Evolutionary conservation across 2,113 vertebrate genomes (phyloP).

Genomic region (Lathamus discolor): DNA sequence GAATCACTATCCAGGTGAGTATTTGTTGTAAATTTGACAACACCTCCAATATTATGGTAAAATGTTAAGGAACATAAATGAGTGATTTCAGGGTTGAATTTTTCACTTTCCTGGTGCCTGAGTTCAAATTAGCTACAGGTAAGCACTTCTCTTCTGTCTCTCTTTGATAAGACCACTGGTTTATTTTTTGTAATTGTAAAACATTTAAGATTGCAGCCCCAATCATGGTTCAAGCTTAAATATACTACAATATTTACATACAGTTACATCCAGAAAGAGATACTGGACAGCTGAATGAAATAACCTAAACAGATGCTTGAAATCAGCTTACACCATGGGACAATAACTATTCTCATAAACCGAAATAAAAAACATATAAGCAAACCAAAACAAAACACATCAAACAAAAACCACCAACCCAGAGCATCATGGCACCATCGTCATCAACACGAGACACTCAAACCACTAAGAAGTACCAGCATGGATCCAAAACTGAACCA

Average conservation of each 20-base stretch:
- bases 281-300: not conserved
- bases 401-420: not conserved
- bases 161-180: not conserved
- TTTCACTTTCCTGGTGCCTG: not conserved
- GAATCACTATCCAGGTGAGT: not conserved
- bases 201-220: not conserved
- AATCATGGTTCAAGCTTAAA: not conserved
- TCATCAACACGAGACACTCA: not conserved
- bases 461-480: not conserved
- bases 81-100: not conserved
- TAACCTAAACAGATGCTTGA: not conserved
- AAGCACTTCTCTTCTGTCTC: not conserved
- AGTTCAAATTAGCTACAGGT: not conserved
- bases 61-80: not conserved
- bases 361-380: fast-evolving
- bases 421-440: not conserved
- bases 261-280: not conserved
- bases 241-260: not conserved
- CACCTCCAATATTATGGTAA: not conserved
- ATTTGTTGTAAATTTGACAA: constrained; percentile 45
- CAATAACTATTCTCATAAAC: not conserved
- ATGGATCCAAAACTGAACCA: fast-evolving
- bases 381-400: not conserved
- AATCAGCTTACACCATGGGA: not conserved
- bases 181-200: not conserved